Evolutionary conservation across 2,113 vertebrate genomes (phyloP).

Genomic region (Rhineura floridana): DNA sequence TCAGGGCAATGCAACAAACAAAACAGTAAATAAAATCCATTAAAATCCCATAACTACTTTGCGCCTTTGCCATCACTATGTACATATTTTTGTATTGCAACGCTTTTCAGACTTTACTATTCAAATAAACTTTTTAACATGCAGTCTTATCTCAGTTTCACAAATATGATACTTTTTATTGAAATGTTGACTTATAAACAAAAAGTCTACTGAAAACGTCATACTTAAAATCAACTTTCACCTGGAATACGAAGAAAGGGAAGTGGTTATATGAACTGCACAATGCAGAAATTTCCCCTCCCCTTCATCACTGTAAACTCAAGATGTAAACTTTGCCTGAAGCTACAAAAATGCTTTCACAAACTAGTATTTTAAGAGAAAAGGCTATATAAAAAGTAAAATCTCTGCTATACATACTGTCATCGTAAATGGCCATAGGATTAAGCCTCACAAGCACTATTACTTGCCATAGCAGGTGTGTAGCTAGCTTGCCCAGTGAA

Average conservation of each 20-base stretch:
- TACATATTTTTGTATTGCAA: not conserved
- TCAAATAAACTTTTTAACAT: not conserved
- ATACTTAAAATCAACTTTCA: constrained; percentile 18
- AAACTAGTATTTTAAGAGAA: not conserved
- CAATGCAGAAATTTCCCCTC: not conserved
- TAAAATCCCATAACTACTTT: not conserved
- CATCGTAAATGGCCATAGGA: not conserved
- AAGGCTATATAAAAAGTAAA: not conserved
- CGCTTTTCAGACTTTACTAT: fast-evolving
- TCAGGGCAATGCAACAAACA: not conserved
- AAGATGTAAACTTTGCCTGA: constrained; percentile 27
- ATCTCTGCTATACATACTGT: not conserved
- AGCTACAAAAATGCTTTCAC: not conserved
- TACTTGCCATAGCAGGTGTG: not conserved
- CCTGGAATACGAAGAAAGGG: not conserved
- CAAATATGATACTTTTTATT: not conserved
- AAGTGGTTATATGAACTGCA: not conserved
- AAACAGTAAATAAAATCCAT: not conserved
- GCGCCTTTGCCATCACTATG: constrained; percentile 33
- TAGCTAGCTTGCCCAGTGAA: not conserved
- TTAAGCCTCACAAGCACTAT: not conserved
- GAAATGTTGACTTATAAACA: not conserved
- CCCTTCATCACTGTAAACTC: constrained; percentile 15
- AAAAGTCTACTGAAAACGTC: not conserved
- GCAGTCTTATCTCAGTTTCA: not conserved